Evolutionary conservation across 2,113 vertebrate genomes (phyloP), one percentile per base, ranked within the genome.

Genomic region (Leucosticte australis): DNA sequence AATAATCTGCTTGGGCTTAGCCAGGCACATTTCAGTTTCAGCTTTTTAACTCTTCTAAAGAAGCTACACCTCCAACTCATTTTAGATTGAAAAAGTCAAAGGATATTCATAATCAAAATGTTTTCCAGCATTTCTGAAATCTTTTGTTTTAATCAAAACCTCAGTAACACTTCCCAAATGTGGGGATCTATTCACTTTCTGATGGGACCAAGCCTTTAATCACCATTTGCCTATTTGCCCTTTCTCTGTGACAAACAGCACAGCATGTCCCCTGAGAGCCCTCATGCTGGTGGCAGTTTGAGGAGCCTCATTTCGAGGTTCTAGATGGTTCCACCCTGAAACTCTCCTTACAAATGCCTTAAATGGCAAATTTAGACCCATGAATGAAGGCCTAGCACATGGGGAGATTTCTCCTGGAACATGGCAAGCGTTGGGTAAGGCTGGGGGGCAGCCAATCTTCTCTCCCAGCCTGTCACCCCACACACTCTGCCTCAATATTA

Each of bases 391-490:
- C 19, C 21, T 35, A 47, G 49, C 41, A 60, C 3, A 27, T 3
- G 4, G 73, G 46, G 39, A 95, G 76, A 20, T n/a, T 76, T 79
- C 65, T 82, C 22, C 70, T 64, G 84, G 81, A 60, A 60, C 69
- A 33, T 41, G 91, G 94, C 62, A 60, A 91, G 92, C 62, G 8
- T 0, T 68, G 91, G 92, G 73, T 91, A 89, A 68, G 77, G 83
- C 74, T 91, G 89, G 41, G 41, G 1, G 28, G 42, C 81, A 82
- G 91, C 96, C 95, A 96, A 47, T 12, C 65, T 68, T 6, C 74
- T 65, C 94, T 78, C 91, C 92, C 52, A 75, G 60, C 78, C 79
- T 81, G 68, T 93, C 80, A 70, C 89, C 86, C 73, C 80, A 94
- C 13, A 0, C 62, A 81, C 69, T 83, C 93, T 80, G 87, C 53